A percentile compares a stretch with the other conserved stretches of the same genome.
Conservation (phyloP, 2,113 vertebrate genomes). For the Mormoops blainvillei region DNA sequence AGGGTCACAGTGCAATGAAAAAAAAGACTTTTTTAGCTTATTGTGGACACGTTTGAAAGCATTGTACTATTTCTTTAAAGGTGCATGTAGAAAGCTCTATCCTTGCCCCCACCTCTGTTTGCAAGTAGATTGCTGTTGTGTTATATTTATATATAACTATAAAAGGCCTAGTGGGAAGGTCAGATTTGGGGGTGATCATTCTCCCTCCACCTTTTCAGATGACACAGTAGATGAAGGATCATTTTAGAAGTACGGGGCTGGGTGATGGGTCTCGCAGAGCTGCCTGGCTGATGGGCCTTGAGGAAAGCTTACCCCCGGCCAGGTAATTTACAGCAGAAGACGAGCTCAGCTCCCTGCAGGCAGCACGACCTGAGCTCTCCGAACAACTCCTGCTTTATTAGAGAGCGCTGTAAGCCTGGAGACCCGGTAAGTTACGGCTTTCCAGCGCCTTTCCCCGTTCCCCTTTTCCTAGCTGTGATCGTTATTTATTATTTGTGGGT, state of each 20-base stretch:
- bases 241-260: constrained; percentile 46
- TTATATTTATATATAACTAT: constrained; percentile 40
- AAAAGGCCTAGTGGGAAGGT: constrained; percentile 55
- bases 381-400: constrained; percentile 75
- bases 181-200: constrained; percentile 31
- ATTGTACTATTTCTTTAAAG: neutral
- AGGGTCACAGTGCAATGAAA: neutral
- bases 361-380: constrained; percentile 37
- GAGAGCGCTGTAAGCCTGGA: constrained; percentile 57
- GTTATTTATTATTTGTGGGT: constrained; percentile 72
- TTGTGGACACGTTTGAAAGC: constrained; percentile 32
- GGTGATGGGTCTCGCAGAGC: constrained; percentile 76
- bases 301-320: constrained; percentile 71
- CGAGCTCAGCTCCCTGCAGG: constrained; percentile 75
- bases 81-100: neutral
- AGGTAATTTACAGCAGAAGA: constrained; percentile 77
- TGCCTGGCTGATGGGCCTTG: constrained; percentile 66
- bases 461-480: constrained; percentile 51
- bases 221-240: constrained; percentile 70
- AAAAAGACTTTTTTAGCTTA: neutral
- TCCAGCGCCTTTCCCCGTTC: constrained; percentile 71
- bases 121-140: constrained; percentile 50
- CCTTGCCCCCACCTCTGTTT: constrained; percentile 24
- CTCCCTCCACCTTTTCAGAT: constrained; percentile 71
- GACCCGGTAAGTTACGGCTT: constrained; percentile 68